Percentiles rank a stretch among this genome's conserved stretches.
These are phyloP conservation scores for Aphelinus certus DNA, from an alignment of 1,140 invertebrate genomes.

Conservation along the genomic window DNA sequence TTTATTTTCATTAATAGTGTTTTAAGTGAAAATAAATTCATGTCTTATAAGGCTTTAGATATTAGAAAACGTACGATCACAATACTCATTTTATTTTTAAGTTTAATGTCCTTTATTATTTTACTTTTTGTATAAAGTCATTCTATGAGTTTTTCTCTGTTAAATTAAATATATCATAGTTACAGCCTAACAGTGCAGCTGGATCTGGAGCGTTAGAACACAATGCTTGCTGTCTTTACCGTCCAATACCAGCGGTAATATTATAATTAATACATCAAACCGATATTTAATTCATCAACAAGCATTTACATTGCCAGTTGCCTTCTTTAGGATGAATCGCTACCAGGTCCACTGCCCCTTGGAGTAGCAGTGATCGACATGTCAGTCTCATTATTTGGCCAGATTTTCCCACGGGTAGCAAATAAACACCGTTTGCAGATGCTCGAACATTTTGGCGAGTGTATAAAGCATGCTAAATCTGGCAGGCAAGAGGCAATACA, in stretches of 20 bases:
- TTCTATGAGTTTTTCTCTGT: slow-evolving; percentile 5
- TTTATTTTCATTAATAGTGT: not conserved
- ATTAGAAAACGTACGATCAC: slow-evolving; percentile 24
- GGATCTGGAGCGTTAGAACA: slow-evolving; percentile 96
- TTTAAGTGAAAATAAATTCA: not conserved
- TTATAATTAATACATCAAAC: not conserved
- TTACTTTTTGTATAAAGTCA: slow-evolving; percentile 24
- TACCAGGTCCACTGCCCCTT: slow-evolving; percentile 89
- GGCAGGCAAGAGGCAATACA: slow-evolving; percentile 93
- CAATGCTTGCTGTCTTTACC: slow-evolving; percentile 91
- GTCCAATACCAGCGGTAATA: slow-evolving; percentile 70
- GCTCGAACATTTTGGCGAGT: slow-evolving; percentile 95
- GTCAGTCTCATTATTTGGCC: slow-evolving; percentile 91
- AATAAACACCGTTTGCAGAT: slow-evolving; percentile 97
- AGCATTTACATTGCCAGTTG: too few relatives aligned
- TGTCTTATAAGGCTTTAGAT: not conserved
- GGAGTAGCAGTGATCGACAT: slow-evolving; percentile 98
- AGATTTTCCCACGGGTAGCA: slow-evolving; percentile 92
- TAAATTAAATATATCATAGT: slow-evolving; percentile 67
- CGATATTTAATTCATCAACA: too few relatives aligned
- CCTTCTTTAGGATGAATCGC: slow-evolving; percentile 66
- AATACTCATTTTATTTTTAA: slow-evolving; percentile 41
- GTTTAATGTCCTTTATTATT: slow-evolving; percentile 26
- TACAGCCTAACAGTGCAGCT: slow-evolving; percentile 90
- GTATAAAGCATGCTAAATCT: slow-evolving; percentile 92